A percentile compares a stretch with the other conserved stretches of the same genome.
These are phyloP conservation scores for Drosophila albomicans DNA, from an alignment of 1,140 invertebrate species.

Conservation along the genomic window DNA sequence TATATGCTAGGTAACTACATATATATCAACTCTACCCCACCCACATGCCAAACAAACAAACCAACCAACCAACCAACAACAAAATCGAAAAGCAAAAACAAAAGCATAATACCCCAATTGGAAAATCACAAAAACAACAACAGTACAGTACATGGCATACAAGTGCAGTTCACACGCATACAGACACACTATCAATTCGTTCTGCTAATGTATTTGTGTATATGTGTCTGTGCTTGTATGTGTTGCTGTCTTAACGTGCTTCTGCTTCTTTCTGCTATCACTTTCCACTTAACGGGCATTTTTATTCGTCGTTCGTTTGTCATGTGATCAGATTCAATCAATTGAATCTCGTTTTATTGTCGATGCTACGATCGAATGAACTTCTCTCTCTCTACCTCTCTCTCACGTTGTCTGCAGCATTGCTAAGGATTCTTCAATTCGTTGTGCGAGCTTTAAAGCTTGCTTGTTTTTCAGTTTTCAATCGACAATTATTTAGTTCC, in stretches of 20 bases:
- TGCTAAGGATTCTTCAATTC: neutral
- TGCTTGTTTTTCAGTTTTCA: neutral
- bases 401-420: neutral
- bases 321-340: constrained; percentile 1
- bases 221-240: constrained; percentile 18
- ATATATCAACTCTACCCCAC: constrained; percentile 29
- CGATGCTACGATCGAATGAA: neutral
- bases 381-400: no score
- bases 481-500: neutral
- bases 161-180: constrained; percentile 17
- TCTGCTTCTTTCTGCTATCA: constrained; percentile 17
- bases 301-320: neutral
- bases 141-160: neutral
- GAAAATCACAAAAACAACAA: constrained; percentile 13
- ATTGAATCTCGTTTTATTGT: neutral
- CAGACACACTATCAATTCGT: constrained; percentile 19
- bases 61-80: constrained; percentile 6
- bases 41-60: neutral
- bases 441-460: neutral
- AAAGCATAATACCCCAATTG: constrained; percentile 5
- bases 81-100: constrained; percentile 13
- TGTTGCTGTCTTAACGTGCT: constrained; percentile 18
- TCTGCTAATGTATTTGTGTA: neutral
- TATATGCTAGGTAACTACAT: constrained; percentile 90
- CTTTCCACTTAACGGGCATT: neutral